phyloP scores from a whole-genome alignment of 2,113 vertebrate genomes.

The Hemiprocne comata region DNA sequence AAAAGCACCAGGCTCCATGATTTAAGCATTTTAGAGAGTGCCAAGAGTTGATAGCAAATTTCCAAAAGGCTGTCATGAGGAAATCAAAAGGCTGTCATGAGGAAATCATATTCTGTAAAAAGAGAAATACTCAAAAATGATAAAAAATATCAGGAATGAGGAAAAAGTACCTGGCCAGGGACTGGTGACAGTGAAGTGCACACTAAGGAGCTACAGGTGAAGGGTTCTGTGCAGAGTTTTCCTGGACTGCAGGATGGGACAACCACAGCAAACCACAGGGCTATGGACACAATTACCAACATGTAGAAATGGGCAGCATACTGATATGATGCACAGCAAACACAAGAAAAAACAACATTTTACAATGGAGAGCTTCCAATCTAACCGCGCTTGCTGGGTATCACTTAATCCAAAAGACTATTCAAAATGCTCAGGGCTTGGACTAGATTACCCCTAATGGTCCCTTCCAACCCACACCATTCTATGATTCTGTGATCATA shows the following conservation, averaged over 20 bases:
- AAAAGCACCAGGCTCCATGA: background rate
- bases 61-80: background rate
- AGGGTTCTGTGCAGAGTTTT: background rate
- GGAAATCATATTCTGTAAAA: background rate
- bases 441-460: background rate
- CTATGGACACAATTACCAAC: background rate
- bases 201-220: background rate
- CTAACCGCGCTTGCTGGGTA: background rate
- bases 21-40: background rate
- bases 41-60: conserved; percentile 30
- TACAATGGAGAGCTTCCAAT: background rate
- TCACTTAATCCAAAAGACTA: background rate
- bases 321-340: background rate
- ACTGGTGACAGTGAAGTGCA: background rate
- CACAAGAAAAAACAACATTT: background rate
- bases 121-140: background rate
- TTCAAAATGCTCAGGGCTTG: background rate
- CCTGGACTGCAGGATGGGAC: background rate
- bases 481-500: background rate
- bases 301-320: background rate
- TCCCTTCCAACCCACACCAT: background rate
- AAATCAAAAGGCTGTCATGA: background rate
- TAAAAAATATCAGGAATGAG: background rate
- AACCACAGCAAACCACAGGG: background rate
- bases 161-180: background rate